These are phyloP conservation scores for Hepsetus odoe DNA, from an alignment of 2,113 vertebrate genomes.

Conservation along the genomic window DNA sequence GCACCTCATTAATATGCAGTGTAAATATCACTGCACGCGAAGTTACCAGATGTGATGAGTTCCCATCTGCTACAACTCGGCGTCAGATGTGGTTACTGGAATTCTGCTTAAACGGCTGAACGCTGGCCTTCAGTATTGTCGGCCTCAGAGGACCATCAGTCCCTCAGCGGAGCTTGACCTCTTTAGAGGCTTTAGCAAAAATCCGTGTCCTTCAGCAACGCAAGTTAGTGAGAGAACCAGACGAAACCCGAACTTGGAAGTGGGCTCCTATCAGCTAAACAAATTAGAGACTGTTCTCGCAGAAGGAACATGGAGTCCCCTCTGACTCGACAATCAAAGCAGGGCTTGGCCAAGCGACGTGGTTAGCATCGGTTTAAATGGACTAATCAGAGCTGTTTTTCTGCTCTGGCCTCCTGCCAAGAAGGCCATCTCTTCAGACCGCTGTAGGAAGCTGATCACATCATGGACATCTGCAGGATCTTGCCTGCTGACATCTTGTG, in stretches of 20 bases:
- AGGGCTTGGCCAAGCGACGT: not conserved
- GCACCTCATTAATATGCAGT: slow-evolving; percentile 27
- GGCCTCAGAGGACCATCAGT: not conserved
- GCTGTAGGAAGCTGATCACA: not conserved
- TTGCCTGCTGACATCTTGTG: slow-evolving; percentile 1
- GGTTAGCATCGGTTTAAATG: not conserved
- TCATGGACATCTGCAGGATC: not conserved
- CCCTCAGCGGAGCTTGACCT: not conserved
- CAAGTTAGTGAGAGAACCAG: not conserved
- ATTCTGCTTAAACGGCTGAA: slow-evolving; percentile 18
- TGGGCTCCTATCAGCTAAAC: not conserved
- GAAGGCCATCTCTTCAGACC: slow-evolving; percentile 1
- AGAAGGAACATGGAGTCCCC: not conserved
- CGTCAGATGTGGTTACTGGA: slow-evolving; percentile 18
- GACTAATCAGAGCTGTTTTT: not conserved
- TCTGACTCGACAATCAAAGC: slow-evolving; percentile 7
- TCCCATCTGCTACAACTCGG: slow-evolving; percentile 34
- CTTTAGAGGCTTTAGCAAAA: not conserved
- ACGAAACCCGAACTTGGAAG: not conserved
- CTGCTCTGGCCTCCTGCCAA: not conserved
- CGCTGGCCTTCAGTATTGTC: not conserved
- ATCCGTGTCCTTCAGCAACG: not conserved
- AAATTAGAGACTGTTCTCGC: not conserved
- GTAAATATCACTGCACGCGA: slow-evolving; percentile 29
- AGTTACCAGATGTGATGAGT: slow-evolving; percentile 32